Conservation (phyloP, 2,888 invertebrate species). For the Drosophila suboccidentalis region DNA sequence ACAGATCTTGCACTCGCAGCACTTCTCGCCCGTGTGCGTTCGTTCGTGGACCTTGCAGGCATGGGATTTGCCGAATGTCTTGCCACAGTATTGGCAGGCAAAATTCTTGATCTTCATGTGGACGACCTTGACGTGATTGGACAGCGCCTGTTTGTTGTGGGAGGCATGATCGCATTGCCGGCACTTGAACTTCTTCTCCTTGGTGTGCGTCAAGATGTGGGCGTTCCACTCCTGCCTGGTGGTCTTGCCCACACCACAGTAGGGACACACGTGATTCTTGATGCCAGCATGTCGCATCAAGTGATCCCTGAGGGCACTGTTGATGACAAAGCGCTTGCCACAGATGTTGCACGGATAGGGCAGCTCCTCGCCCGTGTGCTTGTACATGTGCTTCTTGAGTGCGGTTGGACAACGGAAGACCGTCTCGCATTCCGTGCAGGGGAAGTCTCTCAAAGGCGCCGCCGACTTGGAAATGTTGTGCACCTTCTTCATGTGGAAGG, state of each 20-base stretch:
- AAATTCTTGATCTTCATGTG: slow-evolving; percentile 83
- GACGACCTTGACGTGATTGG: slow-evolving; percentile 82
- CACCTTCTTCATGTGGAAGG: slow-evolving; percentile 80
- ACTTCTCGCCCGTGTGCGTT: slow-evolving; percentile 82
- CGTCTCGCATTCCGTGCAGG: slow-evolving; percentile 84
- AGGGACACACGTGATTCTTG: slow-evolving; percentile 84
- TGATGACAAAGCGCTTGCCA: slow-evolving; percentile 83
- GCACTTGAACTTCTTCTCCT: slow-evolving; percentile 84
- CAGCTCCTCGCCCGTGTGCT: slow-evolving; percentile 83
- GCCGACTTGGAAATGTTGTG: slow-evolving; percentile 79
- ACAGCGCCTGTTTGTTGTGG: slow-evolving; percentile 82
- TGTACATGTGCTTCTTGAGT: slow-evolving; percentile 83
- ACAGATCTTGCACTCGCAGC: slow-evolving; percentile 83
- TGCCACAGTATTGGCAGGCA: slow-evolving; percentile 83
- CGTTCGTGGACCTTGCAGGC: slow-evolving; percentile 83
- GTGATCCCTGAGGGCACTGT: slow-evolving; percentile 83
- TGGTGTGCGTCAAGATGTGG: slow-evolving; percentile 83
- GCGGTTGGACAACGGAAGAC: slow-evolving; percentile 84
- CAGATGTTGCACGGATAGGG: slow-evolving; percentile 84
- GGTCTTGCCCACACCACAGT: slow-evolving; percentile 84
- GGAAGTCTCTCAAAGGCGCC: slow-evolving; percentile 77
- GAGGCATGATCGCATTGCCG: slow-evolving; percentile 83
- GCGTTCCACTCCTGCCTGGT: slow-evolving; percentile 84
- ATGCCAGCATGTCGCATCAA: slow-evolving; percentile 85
- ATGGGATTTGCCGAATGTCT: slow-evolving; percentile 82